Evolutionary conservation across 2,113 vertebrate genomes (phyloP), one percentile per base, ranked within the genome.

Genomic region (Argyrosomus japonicus): DNA sequence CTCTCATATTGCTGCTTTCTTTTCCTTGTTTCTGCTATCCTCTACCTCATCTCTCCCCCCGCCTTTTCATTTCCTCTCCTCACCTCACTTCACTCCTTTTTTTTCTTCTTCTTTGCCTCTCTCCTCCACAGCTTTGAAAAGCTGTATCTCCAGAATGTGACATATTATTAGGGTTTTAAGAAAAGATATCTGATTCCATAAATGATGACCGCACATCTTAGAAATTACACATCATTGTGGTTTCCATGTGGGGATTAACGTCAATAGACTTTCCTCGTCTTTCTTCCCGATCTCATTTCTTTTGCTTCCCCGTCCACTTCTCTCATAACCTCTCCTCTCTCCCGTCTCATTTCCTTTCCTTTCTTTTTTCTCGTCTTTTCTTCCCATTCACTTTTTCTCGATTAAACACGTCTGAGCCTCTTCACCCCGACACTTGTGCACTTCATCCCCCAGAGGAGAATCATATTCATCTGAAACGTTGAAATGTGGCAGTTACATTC

Each of bases 61-160:
- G 57, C 67, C 79, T 58, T 85, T 86, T 90, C 87, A 87, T 90
- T 90, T 88, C 88, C 86, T 88, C 78, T 72, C 82, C 82, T 82
- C 70, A 57, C 57, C 53, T 74, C 62, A n/a, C 32, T 8, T 36
- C 32, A 36, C 32, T 36, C 32, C 32, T 0, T 32, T 32, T 32
- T 5, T 6, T 32, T 29, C 32, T 32, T 32, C 57, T 57, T 25
- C 50, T 14, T 40, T 8, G 36, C 69, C 9, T 63, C 70, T 76
- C 65, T 84, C 81, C 29, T 58, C 63, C 65, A 14, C 9, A 54
- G 81, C 68, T 73, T 53, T 89, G 69, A 56, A 62, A 58, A 83
- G 60, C 57, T 50, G 0, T 64, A 53, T 91, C 56, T 1, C 25
- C 61, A 19, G 12, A 54, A 67, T 54, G 79, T 75, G 83, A 85